Evolutionary conservation across 2,888 invertebrate species (phyloP).

Genomic region (Stenchaetothrips biformis): DNA sequence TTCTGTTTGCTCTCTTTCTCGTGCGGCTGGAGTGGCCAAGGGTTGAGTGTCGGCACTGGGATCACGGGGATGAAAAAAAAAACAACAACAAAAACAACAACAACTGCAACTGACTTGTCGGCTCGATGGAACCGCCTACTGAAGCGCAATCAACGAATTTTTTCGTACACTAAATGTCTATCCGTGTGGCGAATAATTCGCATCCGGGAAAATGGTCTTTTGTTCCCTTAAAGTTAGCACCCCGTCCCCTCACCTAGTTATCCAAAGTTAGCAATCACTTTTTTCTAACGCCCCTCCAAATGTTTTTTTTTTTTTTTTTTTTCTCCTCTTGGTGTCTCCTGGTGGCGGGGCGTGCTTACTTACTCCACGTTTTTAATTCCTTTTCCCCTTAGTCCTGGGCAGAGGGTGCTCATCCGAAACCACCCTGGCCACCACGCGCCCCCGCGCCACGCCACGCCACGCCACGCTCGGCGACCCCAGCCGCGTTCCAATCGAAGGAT

Average conservation of each 20-base stretch:
- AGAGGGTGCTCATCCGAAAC: constrained; percentile 13
- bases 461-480: background rate
- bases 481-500: constrained; percentile 21
- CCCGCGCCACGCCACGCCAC: background rate
- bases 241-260: too few species aligned
- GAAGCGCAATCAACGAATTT: too few species aligned
- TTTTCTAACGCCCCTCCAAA: too few species aligned
- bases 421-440: background rate
- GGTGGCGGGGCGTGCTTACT: too few species aligned
- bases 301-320: too few species aligned
- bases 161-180: too few species aligned
- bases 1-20: background rate
- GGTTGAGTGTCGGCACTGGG: background rate
- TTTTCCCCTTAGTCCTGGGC: background rate
- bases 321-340: too few species aligned
- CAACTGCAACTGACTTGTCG: background rate
- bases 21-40: background rate
- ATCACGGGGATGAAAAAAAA: background rate
- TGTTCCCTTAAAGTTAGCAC: too few species aligned
- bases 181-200: background rate
- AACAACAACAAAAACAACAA: background rate
- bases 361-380: background rate
- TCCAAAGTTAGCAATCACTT: too few species aligned
- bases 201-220: background rate
- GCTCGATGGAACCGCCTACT: too few species aligned